Percentiles rank a stretch among this genome's conserved stretches.
Evolutionary conservation across 1,140 invertebrate species (phyloP).

Genomic region (Nasonia longicornis): DNA sequence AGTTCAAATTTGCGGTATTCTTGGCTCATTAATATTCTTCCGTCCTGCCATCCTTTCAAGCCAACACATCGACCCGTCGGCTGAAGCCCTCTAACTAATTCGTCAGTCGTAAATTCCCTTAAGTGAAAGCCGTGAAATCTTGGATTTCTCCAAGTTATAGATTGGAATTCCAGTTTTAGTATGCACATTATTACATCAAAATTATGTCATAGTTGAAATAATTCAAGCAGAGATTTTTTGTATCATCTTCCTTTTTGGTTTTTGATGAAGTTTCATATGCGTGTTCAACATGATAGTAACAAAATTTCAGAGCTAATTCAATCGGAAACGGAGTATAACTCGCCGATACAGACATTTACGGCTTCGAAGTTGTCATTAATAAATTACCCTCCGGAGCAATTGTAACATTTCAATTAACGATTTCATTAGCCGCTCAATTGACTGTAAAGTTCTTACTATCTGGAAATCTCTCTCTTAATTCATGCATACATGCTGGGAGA

Average conservation of each 20-base stretch:
- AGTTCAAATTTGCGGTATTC: background rate
- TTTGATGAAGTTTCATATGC: too few relatives aligned
- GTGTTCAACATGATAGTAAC: too few relatives aligned
- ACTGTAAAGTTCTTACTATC: background rate
- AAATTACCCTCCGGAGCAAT: background rate
- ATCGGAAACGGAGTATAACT: too few relatives aligned
- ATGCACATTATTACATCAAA: too few relatives aligned
- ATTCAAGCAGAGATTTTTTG: too few relatives aligned
- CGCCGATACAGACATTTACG: background rate
- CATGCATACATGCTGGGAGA: too few relatives aligned
- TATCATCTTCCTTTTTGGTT: too few relatives aligned
- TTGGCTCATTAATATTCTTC: conserved; percentile 28
- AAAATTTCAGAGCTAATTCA: too few relatives aligned
- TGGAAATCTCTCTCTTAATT: too few relatives aligned
- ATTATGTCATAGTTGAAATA: too few relatives aligned
- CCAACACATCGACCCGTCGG: background rate
- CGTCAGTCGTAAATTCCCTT: conserved; percentile 9
- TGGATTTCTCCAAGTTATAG: background rate
- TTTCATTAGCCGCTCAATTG: background rate
- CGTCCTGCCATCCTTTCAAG: conserved; percentile 2
- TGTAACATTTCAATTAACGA: background rate
- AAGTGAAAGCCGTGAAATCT: conserved; percentile 23
- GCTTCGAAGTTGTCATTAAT: background rate
- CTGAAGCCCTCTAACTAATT: conserved; percentile 21
- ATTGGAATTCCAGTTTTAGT: too few relatives aligned